A percentile compares a stretch with the other conserved stretches of the same genome.
Conservation (phyloP, 1,140 invertebrate genomes). For the Trichonephila inaurata region DNA sequence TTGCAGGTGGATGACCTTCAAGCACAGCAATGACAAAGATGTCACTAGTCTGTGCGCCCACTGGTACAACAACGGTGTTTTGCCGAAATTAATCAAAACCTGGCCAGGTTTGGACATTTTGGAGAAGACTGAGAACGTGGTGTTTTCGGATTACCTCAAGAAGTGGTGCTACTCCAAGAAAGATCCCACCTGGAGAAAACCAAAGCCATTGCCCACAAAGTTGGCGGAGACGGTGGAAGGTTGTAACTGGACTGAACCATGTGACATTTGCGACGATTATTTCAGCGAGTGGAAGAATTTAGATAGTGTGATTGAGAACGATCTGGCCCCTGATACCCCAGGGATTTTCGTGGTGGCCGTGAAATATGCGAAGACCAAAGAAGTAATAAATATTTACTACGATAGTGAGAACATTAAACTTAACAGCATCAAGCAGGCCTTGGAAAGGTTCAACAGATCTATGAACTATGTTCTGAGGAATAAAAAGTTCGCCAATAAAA, state of each 20-base stretch:
- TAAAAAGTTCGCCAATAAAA: constrained; percentile 27
- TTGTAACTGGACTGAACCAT: constrained; percentile 23
- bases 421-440: background rate
- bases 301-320: background rate
- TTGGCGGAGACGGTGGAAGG: constrained; percentile 18
- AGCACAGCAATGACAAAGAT: constrained; percentile 41
- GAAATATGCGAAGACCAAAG: background rate
- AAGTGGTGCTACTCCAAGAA: constrained; percentile 71
- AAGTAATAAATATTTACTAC: background rate
- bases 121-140: background rate
- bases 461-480: background rate
- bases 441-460: background rate
- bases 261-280: constrained; percentile 35
- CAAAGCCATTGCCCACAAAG: background rate
- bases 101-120: constrained; percentile 41
- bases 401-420: background rate
- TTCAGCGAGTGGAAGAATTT: constrained; percentile 38
- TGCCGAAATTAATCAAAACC: background rate
- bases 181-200: constrained; percentile 43
- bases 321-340: background rate
- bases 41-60: constrained; percentile 38
- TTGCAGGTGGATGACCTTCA: constrained; percentile 58
- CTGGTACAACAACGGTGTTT: constrained; percentile 61
- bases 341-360: constrained; percentile 30
- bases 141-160: constrained; percentile 40